Conservation (phyloP, 2,888 invertebrate genomes). For the Barypeithes pellucidus region DNA sequence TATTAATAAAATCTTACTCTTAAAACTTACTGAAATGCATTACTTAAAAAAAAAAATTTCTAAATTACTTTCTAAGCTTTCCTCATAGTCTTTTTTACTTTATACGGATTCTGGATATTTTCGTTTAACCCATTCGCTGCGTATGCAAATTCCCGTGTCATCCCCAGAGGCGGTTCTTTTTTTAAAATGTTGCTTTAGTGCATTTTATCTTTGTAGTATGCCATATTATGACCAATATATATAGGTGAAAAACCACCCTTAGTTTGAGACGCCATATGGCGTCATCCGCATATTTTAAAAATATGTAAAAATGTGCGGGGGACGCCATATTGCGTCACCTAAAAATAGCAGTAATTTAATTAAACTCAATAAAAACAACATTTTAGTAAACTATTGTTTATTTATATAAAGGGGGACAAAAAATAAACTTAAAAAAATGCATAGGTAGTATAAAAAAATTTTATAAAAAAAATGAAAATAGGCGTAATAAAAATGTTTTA, state of each 20-base stretch:
- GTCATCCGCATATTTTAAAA: background rate
- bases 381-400: background rate
- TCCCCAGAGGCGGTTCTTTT: slow-evolving; percentile 5
- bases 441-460: too few species aligned
- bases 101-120: too few species aligned
- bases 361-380: background rate
- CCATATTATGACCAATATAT: background rate
- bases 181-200: background rate
- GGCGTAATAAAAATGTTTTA: background rate
- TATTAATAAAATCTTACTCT: too few species aligned
- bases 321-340: too few species aligned
- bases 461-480: too few species aligned
- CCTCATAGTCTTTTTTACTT: too few species aligned
- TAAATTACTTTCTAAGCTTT: too few species aligned
- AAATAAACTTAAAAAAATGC: background rate
- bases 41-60: too few species aligned
- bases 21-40: too few species aligned
- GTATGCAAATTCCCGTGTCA: background rate
- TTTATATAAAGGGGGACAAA: background rate
- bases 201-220: too few species aligned
- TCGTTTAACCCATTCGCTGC: slow-evolving; percentile 9
- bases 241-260: too few species aligned
- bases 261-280: background rate
- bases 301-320: background rate
- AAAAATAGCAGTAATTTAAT: background rate